Conservation (phyloP, 2,888 invertebrate species). For the Drosophila neotestacea region DNA sequence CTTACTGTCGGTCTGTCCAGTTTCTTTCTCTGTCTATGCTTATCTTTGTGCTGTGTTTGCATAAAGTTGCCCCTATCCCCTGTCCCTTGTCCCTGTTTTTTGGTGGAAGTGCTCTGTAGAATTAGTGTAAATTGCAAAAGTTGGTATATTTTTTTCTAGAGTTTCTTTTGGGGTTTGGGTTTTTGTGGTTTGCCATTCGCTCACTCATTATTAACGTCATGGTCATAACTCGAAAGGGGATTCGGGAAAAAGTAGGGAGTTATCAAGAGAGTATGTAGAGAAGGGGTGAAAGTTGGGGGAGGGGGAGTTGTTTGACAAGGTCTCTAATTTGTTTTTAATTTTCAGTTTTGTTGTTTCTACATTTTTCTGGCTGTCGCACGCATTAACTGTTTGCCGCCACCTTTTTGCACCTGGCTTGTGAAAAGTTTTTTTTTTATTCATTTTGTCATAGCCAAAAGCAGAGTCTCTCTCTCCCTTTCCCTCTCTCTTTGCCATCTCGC, state of each 20-base stretch:
- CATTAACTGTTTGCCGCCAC: constrained; percentile 50
- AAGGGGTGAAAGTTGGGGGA: neutral
- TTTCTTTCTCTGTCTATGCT: constrained; percentile 3
- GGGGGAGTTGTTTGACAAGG: constrained; percentile 53
- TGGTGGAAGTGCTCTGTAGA: constrained; percentile 32
- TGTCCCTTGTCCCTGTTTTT: too few relatives aligned
- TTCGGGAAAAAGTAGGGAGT: neutral
- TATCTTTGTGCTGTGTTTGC: constrained; percentile 39
- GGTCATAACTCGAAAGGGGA: constrained; percentile 40
- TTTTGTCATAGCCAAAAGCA: constrained; percentile 22
- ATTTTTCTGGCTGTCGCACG: constrained; percentile 42
- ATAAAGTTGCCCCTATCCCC: constrained; percentile 13
- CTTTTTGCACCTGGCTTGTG: constrained; percentile 57
- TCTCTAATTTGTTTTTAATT: constrained; percentile 68
- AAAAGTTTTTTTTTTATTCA: constrained; percentile 21
- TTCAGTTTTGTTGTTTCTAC: constrained; percentile 53
- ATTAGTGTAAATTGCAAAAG: constrained; percentile 67
- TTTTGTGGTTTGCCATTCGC: constrained; percentile 46
- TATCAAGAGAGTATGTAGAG: neutral
- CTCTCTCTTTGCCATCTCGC: neutral
- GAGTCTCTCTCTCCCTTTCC: neutral
- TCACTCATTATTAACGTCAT: constrained; percentile 62
- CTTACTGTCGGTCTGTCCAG: neutral
- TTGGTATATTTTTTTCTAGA: constrained; percentile 22
- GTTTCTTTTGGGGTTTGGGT: constrained; percentile 27